Conservation (phyloP, 2,113 vertebrate genomes). For the Syrmaticus mikado region DNA sequence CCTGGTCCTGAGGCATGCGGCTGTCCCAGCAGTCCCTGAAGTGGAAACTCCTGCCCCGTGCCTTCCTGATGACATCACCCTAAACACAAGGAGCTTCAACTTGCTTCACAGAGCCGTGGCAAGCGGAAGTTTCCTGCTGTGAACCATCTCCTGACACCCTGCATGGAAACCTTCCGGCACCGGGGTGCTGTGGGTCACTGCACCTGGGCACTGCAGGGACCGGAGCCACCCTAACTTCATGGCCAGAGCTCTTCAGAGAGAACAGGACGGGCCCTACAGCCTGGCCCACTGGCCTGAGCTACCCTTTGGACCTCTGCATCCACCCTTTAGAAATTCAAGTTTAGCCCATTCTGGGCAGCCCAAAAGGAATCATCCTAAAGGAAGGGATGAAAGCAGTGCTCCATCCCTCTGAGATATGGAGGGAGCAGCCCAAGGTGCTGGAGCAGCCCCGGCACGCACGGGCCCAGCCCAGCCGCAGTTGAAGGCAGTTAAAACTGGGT, state of each 20-base stretch:
- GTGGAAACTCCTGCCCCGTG: not conserved
- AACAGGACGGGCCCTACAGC: not conserved
- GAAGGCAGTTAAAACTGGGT: slow-evolving; percentile 23
- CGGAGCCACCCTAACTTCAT: not conserved
- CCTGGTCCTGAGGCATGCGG: rapidly evolving
- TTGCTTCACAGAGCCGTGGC: not conserved
- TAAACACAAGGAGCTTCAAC: not conserved
- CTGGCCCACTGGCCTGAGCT: slow-evolving; percentile 15
- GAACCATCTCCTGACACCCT: not conserved
- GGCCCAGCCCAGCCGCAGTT: not conserved
- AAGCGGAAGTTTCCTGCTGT: not conserved
- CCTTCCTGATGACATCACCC: not conserved
- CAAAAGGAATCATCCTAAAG: not conserved
- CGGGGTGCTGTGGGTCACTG: not conserved
- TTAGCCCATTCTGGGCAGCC: not conserved
- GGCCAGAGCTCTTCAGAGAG: rapidly evolving
- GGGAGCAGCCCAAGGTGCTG: not conserved
- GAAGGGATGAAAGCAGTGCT: not conserved
- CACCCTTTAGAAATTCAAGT: slow-evolving; percentile 16
- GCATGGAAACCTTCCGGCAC: not conserved
- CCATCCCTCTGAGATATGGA: not conserved
- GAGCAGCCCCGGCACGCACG: not conserved
- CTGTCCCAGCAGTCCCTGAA: not conserved
- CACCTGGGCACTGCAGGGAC: not conserved
- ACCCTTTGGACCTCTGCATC: not conserved